phyloP scores from a whole-genome alignment of 2,797 vertebrate species.

The Premnoplex brunnescens region DNA sequence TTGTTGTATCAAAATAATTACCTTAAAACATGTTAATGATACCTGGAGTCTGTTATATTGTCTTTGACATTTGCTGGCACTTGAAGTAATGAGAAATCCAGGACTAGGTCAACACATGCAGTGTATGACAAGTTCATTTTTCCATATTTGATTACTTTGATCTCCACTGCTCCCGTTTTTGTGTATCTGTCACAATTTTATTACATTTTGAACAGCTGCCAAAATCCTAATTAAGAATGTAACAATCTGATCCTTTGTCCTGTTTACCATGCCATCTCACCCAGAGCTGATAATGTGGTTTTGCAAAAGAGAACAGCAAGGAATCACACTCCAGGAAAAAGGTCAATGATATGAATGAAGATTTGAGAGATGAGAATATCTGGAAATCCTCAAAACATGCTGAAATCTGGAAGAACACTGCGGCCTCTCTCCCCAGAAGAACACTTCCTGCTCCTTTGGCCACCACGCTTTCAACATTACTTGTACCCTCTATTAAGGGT shows the following conservation, averaged over 20 bases:
- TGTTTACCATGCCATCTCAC: neutral
- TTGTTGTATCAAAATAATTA: neutral
- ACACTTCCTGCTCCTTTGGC: neutral
- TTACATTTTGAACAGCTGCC: neutral
- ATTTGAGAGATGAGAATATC: neutral
- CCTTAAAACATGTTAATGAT: neutral
- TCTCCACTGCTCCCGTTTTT: neutral
- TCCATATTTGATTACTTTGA: neutral
- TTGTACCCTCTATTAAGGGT: neutral
- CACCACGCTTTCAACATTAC: accelerated
- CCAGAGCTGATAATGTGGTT: neutral
- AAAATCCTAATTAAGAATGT: neutral
- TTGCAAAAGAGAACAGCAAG: neutral
- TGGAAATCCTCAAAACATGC: neutral
- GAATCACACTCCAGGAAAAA: neutral
- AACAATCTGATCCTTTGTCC: neutral
- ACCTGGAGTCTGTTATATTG: neutral
- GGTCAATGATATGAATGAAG: neutral
- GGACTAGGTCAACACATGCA: neutral
- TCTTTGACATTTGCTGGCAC: neutral
- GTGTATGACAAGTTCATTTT: neutral
- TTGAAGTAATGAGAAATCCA: neutral
- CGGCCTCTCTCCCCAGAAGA: accelerated
- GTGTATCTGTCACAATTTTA: neutral
- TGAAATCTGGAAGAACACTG: neutral